These are phyloP conservation scores for Mastacembelus armatus DNA, from an alignment of 2,797 vertebrate species.

Conservation along the genomic window DNA sequence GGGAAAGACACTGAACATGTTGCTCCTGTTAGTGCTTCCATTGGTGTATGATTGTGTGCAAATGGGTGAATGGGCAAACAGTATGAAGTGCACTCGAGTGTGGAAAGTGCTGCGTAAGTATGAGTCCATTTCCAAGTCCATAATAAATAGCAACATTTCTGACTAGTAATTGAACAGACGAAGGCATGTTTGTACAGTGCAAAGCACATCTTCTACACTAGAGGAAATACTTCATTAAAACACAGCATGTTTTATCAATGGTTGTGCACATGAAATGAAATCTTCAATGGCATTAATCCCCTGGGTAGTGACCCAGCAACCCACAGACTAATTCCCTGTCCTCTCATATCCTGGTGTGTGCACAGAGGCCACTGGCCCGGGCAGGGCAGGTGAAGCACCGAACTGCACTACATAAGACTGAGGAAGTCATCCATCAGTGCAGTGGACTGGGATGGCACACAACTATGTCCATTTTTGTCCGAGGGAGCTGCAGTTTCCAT, in stretches of 20 bases:
- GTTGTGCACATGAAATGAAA: background rate
- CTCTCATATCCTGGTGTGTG: constrained; percentile 58
- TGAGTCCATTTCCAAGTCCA: too few relatives aligned
- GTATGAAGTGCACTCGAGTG: too few relatives aligned
- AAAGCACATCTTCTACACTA: background rate
- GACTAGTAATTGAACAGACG: too few relatives aligned
- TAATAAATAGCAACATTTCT: too few relatives aligned
- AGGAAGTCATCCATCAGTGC: constrained; percentile 78
- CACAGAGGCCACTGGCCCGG: constrained; percentile 53
- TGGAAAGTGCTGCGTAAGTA: too few relatives aligned
- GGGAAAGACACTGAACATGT: too few relatives aligned
- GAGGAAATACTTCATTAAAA: background rate
- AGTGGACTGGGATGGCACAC: constrained; percentile 57
- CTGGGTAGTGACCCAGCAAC: constrained; percentile 49
- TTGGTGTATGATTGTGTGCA: too few relatives aligned
- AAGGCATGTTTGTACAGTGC: too few relatives aligned
- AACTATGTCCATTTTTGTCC: constrained; percentile 53
- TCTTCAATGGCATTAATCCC: constrained; percentile 29
- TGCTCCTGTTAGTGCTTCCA: too few relatives aligned
- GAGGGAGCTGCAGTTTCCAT: constrained; percentile 46
- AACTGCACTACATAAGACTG: constrained; percentile 73
- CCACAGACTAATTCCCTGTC: constrained; percentile 56
- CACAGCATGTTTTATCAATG: background rate
- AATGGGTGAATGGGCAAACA: too few relatives aligned
- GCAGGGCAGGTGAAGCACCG: constrained; percentile 67